Evolutionary conservation across 2,888 invertebrate species (phyloP), one percentile per base, ranked within the genome.

Genomic region (Plusia festucae): DNA sequence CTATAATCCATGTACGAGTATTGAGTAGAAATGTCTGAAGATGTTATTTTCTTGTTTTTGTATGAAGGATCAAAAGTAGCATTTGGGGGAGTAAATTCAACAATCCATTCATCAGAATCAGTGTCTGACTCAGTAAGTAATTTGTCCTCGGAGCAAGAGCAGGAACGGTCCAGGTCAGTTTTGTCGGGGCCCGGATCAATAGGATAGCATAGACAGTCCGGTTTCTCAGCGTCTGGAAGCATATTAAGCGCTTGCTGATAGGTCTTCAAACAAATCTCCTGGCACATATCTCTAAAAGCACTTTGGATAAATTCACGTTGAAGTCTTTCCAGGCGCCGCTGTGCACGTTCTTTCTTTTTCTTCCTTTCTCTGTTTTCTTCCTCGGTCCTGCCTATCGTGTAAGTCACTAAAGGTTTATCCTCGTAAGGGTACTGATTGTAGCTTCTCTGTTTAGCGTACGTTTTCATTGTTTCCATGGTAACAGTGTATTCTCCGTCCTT

Each of bases 21-120:
- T 65, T 95, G 94, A 56, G 83, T 84, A n/a, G 74, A 57, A 65
- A 75, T 86, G 20, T 93, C 92, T 3, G 64, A 66, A 76, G 81
- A 87, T 0, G 70, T 0, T 20, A 90, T 55, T 82, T 91, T 93
- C 76, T 91, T 93, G 1, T 74, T 69, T 75, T 90, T 91, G 65
- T 73, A 87, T 16, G 83, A 82, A 1, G 92, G 92, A 77, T 92
- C 88, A 68, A 87, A 95, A 13, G 73, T 81, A 20, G 94, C 94
- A 63, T 81, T 90, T 0, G 95, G 94, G 8, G 95, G 94, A n/a
- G 94, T 95, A 70, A 95, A 94, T 75, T 95, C 94, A 18, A 95
- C 84, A 44, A 93, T 76, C 95, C 95, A 95, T 82, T 94, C 94
- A 73, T 94, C 95, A 2, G 85, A 89, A 72, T 95, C 94, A 0